Evolutionary conservation across 2,797 vertebrate genomes (phyloP).

Genomic region (Micropoecilia bifurca): DNA sequence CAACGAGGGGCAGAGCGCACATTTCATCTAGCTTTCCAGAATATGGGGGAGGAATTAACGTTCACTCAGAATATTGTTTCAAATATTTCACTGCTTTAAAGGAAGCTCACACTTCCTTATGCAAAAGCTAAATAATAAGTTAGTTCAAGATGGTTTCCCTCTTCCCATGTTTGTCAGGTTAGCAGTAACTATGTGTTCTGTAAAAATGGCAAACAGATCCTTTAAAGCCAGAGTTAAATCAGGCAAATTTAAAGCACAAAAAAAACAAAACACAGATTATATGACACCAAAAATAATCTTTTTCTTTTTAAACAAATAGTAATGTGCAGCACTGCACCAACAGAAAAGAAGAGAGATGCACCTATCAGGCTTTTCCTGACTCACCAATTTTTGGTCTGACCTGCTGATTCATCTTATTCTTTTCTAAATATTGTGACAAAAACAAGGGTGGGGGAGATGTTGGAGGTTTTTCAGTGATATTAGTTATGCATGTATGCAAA

Average conservation of each 20-base stretch:
- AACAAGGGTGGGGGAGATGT: background rate
- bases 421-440: background rate
- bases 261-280: background rate
- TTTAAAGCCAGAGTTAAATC: background rate
- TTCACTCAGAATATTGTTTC: background rate
- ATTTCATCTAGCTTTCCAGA: too few relatives aligned
- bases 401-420: background rate
- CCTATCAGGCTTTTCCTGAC: background rate
- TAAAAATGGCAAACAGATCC: background rate
- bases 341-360: background rate
- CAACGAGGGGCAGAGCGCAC: background rate
- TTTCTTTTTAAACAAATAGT: background rate
- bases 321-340: background rate
- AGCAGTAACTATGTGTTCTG: background rate
- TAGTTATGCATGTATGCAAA: background rate
- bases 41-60: background rate
- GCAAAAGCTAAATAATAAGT: background rate
- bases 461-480: background rate
- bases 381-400: background rate
- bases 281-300: background rate
- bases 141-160: background rate
- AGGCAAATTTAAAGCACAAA: constrained; percentile 1
- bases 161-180: background rate
- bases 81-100: background rate
- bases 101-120: background rate